These are phyloP conservation scores for Tupiocoris notatus DNA, from an alignment of 2,888 invertebrate species.

Conservation along the genomic window DNA sequence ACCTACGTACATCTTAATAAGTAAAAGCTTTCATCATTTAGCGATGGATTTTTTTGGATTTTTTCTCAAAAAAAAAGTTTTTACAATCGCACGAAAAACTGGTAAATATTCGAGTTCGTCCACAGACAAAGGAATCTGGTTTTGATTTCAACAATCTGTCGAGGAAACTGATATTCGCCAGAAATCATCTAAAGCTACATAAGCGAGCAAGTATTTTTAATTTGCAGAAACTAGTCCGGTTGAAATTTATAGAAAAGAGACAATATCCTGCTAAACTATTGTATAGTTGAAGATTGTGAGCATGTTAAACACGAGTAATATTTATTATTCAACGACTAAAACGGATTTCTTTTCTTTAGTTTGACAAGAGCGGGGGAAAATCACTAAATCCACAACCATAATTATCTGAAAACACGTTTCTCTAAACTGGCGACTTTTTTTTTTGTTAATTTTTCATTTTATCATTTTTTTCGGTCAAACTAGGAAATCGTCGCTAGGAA, in stretches of 20 bases:
- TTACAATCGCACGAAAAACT: background rate
- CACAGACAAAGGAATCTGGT: background rate
- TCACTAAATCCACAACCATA: background rate
- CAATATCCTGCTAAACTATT: background rate
- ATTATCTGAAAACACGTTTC: background rate
- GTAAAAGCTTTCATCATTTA: constrained; percentile 13
- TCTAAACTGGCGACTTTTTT: background rate
- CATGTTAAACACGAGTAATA: background rate
- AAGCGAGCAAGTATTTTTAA: background rate
- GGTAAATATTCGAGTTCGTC: background rate
- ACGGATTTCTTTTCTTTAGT: background rate
- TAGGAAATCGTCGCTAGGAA: background rate
- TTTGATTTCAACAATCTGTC: background rate
- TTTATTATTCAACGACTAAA: background rate
- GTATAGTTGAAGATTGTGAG: background rate
- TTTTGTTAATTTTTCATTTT: background rate
- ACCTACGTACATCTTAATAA: constrained; percentile 16
- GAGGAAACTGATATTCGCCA: background rate
- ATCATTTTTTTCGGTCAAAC: background rate
- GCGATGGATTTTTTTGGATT: constrained; percentile 11
- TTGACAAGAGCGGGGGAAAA: background rate
- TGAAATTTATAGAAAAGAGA: background rate
- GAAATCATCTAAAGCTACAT: background rate
- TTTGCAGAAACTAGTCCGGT: background rate
- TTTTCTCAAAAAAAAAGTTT: background rate